Evolutionary conservation across 2,113 vertebrate species (phyloP).

Genomic region (Bujurquina vittata): DNA sequence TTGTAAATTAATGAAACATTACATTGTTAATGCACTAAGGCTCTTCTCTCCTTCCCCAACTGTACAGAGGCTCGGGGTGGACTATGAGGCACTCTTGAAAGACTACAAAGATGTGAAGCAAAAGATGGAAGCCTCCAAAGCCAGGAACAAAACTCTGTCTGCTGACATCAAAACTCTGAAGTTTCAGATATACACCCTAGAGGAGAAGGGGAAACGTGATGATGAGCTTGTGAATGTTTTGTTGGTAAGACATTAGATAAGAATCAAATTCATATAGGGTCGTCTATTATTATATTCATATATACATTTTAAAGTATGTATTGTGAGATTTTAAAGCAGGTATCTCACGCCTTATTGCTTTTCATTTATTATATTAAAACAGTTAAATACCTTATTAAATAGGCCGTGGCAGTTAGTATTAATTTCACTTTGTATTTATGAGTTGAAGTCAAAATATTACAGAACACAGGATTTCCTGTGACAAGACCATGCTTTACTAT

Average conservation of each 20-base stretch:
- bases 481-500: background rate
- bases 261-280: background rate
- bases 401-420: background rate
- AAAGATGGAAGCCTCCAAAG: constrained; percentile 83
- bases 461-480: background rate
- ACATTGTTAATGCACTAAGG: background rate
- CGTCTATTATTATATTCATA: background rate
- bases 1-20: background rate
- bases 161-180: constrained; percentile 86
- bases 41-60: background rate
- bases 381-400: background rate
- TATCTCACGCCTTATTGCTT: background rate
- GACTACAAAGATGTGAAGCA: constrained; percentile 84
- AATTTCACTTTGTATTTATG: background rate
- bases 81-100: constrained; percentile 82
- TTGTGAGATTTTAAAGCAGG: background rate
- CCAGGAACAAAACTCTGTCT: constrained; percentile 86
- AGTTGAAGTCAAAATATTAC: background rate
- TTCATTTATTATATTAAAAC: background rate
- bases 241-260: constrained; percentile 79
- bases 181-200: constrained; percentile 83
- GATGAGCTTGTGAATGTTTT: constrained; percentile 89
- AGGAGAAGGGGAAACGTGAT: constrained; percentile 89
- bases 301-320: background rate
- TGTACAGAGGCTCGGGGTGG: constrained; percentile 79